phyloP scores from a whole-genome alignment of 2,797 vertebrate species.

The Bradypodion pumilum region DNA sequence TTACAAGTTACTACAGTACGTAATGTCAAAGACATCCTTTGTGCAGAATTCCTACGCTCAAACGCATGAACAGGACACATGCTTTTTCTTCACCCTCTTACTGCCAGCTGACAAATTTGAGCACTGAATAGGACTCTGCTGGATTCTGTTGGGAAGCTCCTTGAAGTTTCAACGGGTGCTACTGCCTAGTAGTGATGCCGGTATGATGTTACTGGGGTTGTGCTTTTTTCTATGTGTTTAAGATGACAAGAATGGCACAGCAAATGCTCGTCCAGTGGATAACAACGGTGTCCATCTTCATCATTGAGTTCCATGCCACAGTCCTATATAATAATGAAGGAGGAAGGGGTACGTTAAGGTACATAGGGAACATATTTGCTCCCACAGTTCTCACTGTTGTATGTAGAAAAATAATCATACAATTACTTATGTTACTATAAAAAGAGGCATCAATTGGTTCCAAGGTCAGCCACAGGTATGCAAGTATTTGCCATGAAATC shows the following conservation, averaged over 20 bases:
- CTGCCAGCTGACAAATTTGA: neutral
- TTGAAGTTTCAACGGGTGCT: accelerated
- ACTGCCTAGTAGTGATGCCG: conserved; percentile 70
- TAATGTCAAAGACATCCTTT: conserved; percentile 20
- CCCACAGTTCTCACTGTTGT: neutral
- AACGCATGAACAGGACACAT: conserved; percentile 8
- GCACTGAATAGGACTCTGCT: neutral
- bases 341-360: neutral
- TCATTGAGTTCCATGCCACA: conserved; percentile 94
- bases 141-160: neutral
- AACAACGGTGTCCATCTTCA: conserved; percentile 94
- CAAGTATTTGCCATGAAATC: neutral
- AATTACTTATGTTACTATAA: neutral
- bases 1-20: conserved; percentile 9
- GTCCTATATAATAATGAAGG: conserved; percentile 75
- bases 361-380: neutral
- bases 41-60: conserved; percentile 4
- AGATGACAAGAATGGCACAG: conserved; percentile 94
- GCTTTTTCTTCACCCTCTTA: conserved; percentile 34
- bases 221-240: conserved; percentile 83
- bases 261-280: conserved; percentile 89
- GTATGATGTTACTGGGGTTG: conserved; percentile 66
- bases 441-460: neutral
- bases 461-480: neutral
- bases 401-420: neutral